Base-by-base conservation (phyloP, 2,888 invertebrate genomes). In the Coleophora deauratella region DNA sequence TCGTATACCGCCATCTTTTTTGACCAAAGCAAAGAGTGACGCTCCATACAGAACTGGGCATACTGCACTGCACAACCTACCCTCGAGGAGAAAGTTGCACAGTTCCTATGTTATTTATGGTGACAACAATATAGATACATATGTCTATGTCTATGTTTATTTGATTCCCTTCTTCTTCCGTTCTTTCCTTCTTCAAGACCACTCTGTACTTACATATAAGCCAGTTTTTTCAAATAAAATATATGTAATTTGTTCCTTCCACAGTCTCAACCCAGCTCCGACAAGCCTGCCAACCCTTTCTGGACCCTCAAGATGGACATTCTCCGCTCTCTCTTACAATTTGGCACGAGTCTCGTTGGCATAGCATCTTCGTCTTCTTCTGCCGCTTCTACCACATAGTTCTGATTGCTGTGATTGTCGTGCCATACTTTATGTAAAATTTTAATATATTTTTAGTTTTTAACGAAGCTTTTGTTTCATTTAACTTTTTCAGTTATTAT, bases 241-340 rank as follows among this genome's bases (percentile, higher is more conserved):
- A n/a, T n/a, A n/a, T n/a, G 21, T 21, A 21, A 6, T 21, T 21
- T 21, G 21, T 34, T 34, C 13, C 9, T 35, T 21, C 15, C 14
- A 10, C 12, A 2, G 10, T 27, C 12, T 9, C 21, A 37, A 37
- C 9, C 11, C 6, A 33, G 11, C 33, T 21, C 37, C 11, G 7
- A 31, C 32, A 33, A 15, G 34, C 8, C 4, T 21, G 27, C 21
- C 11, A 39, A 35, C 30, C 33, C 21, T 41, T 44, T 77, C 2
- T 71, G 67, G 73, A 69, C 67, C 3, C 51, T 85, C 12, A 80
- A 80, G 59, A 58, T 76, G 65, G 76, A 74, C 52, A 55, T 84
- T 38, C 41, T 81, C 8, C 62, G 76, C 14, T 75, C 84, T 0
- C 0, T 77, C 7, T 51, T 84, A 1, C 75, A 75, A 49, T 79